Evolutionary conservation across 1,140 invertebrate species (phyloP).

Genomic region (Zelostemma sp.): DNA sequence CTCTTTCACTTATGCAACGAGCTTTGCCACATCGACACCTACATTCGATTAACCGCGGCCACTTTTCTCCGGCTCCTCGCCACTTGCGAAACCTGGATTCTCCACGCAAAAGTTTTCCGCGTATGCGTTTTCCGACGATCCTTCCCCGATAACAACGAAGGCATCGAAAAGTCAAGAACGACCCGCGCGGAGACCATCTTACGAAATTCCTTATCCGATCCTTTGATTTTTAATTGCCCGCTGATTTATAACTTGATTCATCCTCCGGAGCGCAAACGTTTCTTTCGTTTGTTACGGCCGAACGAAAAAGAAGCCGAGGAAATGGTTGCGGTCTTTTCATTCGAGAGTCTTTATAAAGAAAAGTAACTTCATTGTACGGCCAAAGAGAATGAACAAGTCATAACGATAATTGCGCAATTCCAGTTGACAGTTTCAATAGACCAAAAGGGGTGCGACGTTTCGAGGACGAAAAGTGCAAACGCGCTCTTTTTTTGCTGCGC

Average conservation of each 20-base stretch:
- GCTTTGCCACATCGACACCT: conserved; percentile 53
- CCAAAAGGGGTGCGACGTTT: conserved; percentile 32
- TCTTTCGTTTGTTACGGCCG: too few species aligned
- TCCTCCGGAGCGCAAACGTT: neutral
- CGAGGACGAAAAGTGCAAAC: conserved; percentile 31
- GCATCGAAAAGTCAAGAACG: conserved; percentile 1
- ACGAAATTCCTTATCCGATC: neutral
- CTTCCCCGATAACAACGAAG: conserved; percentile 1
- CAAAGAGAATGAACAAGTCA: conserved; percentile 10
- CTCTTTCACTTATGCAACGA: conserved; percentile 66
- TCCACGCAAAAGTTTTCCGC: conserved; percentile 3
- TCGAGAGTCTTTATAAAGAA: too few species aligned
- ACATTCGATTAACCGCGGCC: conserved; percentile 42
- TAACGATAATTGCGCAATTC: conserved; percentile 38
- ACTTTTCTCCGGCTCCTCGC: conserved; percentile 18
- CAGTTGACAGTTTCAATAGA: conserved; percentile 25
- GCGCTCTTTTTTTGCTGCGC: conserved; percentile 16
- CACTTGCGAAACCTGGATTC: conserved; percentile 34
- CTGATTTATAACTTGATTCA: neutral
- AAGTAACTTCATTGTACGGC: conserved; percentile 11
- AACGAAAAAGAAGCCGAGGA: too few species aligned
- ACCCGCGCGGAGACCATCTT: neutral
- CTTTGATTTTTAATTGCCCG: neutral
- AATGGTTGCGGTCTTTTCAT: too few species aligned
- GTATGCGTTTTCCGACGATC: too few species aligned